These are phyloP conservation scores for Potamilus streckersoni DNA, from an alignment of 1,140 invertebrate genomes.

Conservation along the genomic window DNA sequence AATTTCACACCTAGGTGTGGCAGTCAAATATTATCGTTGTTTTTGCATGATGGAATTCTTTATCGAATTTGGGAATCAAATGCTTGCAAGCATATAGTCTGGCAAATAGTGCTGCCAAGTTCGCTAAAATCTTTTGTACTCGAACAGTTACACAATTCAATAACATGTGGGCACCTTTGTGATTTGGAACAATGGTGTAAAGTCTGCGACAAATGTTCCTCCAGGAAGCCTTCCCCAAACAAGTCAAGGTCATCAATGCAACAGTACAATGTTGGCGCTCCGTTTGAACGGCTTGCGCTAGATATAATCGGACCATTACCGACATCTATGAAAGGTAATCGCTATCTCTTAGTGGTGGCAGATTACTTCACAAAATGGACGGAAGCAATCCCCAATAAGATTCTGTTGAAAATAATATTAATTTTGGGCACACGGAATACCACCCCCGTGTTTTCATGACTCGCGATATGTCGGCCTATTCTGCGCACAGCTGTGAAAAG, in stretches of 20 bases:
- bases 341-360: conserved; percentile 43
- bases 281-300: not conserved
- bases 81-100: too few relatives aligned
- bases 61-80: too few relatives aligned
- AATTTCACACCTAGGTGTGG: too few relatives aligned
- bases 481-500: too few relatives aligned
- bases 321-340: conserved; percentile 22
- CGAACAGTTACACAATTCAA: conserved; percentile 25
- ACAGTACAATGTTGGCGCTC: conserved; percentile 8
- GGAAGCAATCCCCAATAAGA: conserved; percentile 33
- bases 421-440: too few relatives aligned
- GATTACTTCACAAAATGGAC: conserved; percentile 49
- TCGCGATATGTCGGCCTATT: too few relatives aligned
- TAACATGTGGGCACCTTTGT: not conserved
- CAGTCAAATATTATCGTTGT: too few relatives aligned
- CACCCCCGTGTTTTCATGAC: too few relatives aligned
- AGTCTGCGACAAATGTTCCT: not conserved
- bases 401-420: too few relatives aligned
- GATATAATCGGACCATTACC: conserved; percentile 16
- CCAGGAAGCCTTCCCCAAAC: not conserved
- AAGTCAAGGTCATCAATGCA: not conserved
- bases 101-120: too few relatives aligned
- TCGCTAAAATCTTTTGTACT: too few relatives aligned
- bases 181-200: not conserved
- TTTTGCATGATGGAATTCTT: too few relatives aligned